Conservation (phyloP, 2,797 vertebrate species). For the Atherinosoma microstoma region DNA sequence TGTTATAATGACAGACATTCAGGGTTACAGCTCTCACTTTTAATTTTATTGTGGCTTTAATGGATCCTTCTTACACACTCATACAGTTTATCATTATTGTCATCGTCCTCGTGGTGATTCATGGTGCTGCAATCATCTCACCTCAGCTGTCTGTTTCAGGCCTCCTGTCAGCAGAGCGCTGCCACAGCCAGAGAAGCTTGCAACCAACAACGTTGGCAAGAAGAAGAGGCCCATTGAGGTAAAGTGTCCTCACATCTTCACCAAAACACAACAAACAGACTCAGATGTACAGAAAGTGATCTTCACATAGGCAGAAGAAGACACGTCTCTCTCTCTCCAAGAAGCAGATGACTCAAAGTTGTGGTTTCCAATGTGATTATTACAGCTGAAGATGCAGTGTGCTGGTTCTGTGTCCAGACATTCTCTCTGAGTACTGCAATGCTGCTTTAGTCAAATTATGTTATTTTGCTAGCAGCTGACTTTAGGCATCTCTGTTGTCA, state of each 20-base stretch:
- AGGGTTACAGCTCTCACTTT: too few relatives aligned
- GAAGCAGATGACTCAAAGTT: conserved; percentile 22
- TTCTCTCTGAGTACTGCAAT: conserved; percentile 37
- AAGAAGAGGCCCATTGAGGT: conserved; percentile 98
- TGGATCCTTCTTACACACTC: background rate
- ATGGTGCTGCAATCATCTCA: conserved; percentile 72
- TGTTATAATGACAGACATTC: too few relatives aligned
- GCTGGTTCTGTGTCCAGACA: conserved; percentile 32
- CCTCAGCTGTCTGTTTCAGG: conserved; percentile 89
- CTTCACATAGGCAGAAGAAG: background rate
- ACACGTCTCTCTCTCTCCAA: conserved; percentile 1
- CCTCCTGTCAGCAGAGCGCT: conserved; percentile 97
- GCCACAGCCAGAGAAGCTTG: conserved; percentile 96
- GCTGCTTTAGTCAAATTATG: conserved; percentile 55
- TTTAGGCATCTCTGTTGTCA: conserved; percentile 64
- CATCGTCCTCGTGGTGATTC: conserved; percentile 27
- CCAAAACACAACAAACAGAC: conserved; percentile 1
- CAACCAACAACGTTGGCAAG: conserved; percentile 98
- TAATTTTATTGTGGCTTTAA: background rate
- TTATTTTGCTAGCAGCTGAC: conserved; percentile 28
- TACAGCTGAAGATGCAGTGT: conserved; percentile 22
- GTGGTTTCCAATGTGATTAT: conserved; percentile 43
- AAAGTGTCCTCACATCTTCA: conserved; percentile 24
- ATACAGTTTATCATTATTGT: conserved; percentile 9
- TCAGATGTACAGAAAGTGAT: background rate